Conservation (phyloP, 2,888 invertebrate genomes). For the Drosophila nr. perissopoda region DNA sequence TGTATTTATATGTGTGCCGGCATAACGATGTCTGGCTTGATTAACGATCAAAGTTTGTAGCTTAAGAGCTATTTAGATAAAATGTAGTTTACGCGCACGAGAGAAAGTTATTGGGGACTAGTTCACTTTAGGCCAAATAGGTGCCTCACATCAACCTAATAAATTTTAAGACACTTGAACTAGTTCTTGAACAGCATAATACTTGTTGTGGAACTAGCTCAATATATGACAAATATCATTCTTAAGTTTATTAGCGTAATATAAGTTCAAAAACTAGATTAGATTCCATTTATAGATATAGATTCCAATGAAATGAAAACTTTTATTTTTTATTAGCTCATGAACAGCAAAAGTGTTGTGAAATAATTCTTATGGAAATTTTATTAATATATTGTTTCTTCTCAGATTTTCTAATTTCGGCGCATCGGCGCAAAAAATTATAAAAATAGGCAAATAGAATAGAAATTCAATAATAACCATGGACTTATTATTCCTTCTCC, state of each 20-base stretch:
- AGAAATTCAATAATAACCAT: background rate
- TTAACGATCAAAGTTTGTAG: slow-evolving; percentile 48
- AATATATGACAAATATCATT: background rate
- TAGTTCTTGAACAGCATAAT: background rate
- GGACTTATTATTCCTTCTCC: background rate
- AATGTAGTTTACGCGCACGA: slow-evolving; percentile 9
- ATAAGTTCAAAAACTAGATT: background rate
- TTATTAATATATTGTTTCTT: background rate
- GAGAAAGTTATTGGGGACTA: background rate
- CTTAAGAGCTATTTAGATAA: slow-evolving; percentile 20
- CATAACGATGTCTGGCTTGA: slow-evolving; percentile 21
- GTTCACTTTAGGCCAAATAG: background rate
- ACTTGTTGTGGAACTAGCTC: background rate
- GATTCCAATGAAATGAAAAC: background rate
- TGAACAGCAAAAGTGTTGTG: background rate
- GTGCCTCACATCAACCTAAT: background rate
- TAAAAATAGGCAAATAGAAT: background rate
- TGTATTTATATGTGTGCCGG: background rate
- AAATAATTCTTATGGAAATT: background rate
- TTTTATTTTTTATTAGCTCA: background rate
- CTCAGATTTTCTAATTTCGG: background rate
- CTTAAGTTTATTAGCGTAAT: background rate
- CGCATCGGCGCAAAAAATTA: background rate
- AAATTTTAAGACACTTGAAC: background rate
- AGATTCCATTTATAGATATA: too few relatives aligned